A percentile compares a stretch with the other conserved stretches of the same genome.
Evolutionary conservation across 2,113 vertebrate genomes (phyloP).

Genomic region (Pimephales promelas): DNA sequence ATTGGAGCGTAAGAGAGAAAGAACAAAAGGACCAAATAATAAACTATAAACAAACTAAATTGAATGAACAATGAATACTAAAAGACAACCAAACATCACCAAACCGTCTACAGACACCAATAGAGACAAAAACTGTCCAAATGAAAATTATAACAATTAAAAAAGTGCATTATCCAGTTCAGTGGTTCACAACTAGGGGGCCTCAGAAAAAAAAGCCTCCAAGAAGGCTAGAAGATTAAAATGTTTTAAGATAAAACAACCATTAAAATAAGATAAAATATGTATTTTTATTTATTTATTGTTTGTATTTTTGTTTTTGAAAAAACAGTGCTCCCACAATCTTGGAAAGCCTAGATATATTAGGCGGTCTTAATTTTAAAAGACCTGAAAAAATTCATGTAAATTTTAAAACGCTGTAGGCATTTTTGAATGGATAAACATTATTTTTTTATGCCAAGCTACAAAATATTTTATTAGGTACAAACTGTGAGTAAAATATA

Average conservation of each 20-base stretch:
- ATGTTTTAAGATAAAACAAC: not conserved
- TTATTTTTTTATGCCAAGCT: not conserved
- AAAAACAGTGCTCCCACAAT: not conserved
- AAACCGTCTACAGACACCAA: not conserved
- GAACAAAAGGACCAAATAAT: not conserved
- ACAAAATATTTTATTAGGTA: not conserved
- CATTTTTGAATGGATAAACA: not conserved
- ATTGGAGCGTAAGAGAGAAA: not conserved
- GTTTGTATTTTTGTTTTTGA: too few species aligned
- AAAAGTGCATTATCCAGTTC: not conserved
- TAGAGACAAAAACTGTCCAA: not conserved
- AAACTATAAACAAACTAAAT: not conserved
- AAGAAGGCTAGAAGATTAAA: not conserved
- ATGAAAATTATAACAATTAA: not conserved
- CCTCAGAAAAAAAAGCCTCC: not conserved
- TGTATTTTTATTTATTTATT: too few species aligned
- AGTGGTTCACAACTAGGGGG: not conserved
- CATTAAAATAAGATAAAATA: not conserved
- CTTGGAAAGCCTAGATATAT: not conserved
- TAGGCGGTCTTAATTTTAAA: not conserved
- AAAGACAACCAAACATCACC: not conserved
- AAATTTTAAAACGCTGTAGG: not conserved
- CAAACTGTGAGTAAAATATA: not conserved
- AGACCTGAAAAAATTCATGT: not conserved
- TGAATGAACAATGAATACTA: constrained; percentile 2